Percentiles rank a stretch among this genome's conserved stretches.
Evolutionary conservation across 1,140 invertebrate genomes (phyloP).

Genomic region (Zaprionus tsacasi): DNA sequence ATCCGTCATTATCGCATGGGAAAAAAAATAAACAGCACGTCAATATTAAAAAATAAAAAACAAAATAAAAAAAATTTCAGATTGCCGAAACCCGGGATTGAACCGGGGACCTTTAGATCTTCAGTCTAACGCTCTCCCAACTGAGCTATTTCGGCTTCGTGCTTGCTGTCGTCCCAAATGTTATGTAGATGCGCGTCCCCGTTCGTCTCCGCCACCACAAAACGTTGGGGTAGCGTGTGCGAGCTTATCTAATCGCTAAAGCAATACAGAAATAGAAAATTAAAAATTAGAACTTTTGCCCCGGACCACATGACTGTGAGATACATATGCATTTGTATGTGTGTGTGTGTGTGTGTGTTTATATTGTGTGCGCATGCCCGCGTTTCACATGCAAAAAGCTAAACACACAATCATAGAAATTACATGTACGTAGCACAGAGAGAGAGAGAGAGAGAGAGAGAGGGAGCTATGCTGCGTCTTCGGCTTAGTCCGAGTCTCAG

Average conservation of each 20-base stretch:
- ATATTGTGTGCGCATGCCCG: slow-evolving; percentile 13
- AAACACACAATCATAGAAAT: slow-evolving; percentile 9
- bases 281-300: slow-evolving; percentile 63
- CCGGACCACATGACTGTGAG: slow-evolving; percentile 1
- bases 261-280: slow-evolving; percentile 13
- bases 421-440: slow-evolving; percentile 14
- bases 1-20: no score
- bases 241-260: slow-evolving; percentile 69
- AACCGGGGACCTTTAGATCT: slow-evolving; percentile 92
- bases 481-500: slow-evolving; percentile 28
- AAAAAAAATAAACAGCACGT: background rate
- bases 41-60: background rate
- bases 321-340: slow-evolving; percentile 6
- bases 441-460: background rate
- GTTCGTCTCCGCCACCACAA: background rate
- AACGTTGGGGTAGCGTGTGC: background rate
- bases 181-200: background rate
- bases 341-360: background rate
- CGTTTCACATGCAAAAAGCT: slow-evolving; percentile 35
- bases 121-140: slow-evolving; percentile 93
- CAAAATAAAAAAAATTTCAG: background rate
- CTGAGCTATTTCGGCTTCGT: slow-evolving; percentile 89
- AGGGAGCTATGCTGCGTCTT: background rate
- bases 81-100: slow-evolving; percentile 90
- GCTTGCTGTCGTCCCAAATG: background rate